Evolutionary conservation across 2,888 invertebrate genomes (phyloP).

Genomic region (Nycteola revayana): DNA sequence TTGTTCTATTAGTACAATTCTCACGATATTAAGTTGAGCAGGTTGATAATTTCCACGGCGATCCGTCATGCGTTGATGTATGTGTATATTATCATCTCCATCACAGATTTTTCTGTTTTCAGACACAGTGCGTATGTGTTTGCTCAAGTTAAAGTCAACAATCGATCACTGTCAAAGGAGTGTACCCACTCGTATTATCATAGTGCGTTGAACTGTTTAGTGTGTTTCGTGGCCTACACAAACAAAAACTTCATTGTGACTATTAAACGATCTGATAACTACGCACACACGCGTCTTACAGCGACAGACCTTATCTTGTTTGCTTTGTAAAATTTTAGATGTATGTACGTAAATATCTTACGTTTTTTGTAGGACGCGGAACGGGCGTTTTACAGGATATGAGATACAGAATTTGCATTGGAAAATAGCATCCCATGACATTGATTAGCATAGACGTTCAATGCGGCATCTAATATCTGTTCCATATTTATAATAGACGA

Average conservation of each 20-base stretch:
- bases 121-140: constrained; percentile 60
- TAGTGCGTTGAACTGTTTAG: constrained; percentile 69
- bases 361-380: constrained; percentile 17
- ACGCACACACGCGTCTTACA: constrained; percentile 48
- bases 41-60: constrained; percentile 33
- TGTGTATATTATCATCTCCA: constrained; percentile 42
- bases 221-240: constrained; percentile 56
- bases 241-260: constrained; percentile 47
- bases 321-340: constrained; percentile 54
- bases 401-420: constrained; percentile 11
- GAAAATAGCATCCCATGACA: constrained; percentile 14
- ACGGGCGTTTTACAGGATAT: constrained; percentile 13
- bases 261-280: constrained; percentile 53
- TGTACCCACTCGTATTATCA: constrained; percentile 67
- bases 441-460: constrained; percentile 10
- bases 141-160: constrained; percentile 65
- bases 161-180: constrained; percentile 75
- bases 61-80: constrained; percentile 60
- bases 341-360: constrained; percentile 26
- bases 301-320: constrained; percentile 59
- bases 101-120: constrained; percentile 55
- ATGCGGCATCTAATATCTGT: constrained; percentile 2
- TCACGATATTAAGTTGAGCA: constrained; percentile 16
- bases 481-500: too few relatives aligned
- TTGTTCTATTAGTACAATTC: constrained; percentile 21